These are phyloP conservation scores for Mimachlamys varia DNA, from an alignment of 2,888 invertebrate genomes.

Conservation along the genomic window DNA sequence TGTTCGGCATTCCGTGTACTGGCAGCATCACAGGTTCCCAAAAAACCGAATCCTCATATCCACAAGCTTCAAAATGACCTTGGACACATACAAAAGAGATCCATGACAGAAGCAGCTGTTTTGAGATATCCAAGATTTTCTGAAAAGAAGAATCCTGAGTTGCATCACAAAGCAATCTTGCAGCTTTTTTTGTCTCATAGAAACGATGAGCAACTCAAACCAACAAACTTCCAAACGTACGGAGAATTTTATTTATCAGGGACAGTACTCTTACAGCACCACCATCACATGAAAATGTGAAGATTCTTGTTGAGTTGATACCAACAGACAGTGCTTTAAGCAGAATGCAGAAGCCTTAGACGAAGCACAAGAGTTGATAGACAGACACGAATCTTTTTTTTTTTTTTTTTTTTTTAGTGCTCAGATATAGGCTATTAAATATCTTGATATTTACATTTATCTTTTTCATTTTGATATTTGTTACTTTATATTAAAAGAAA, in stretches of 20 bases:
- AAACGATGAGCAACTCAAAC: slow-evolving; percentile 46
- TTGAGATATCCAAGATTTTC: slow-evolving; percentile 43
- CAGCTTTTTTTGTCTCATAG: slow-evolving; percentile 45
- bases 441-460: too few species aligned
- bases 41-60: slow-evolving; percentile 28
- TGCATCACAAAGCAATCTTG: slow-evolving; percentile 37
- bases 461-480: too few species aligned
- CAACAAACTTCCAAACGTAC: slow-evolving; percentile 35
- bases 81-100: slow-evolving; percentile 47
- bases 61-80: slow-evolving; percentile 44
- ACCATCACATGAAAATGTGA: background rate
- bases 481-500: too few species aligned
- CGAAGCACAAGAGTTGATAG: slow-evolving; percentile 38
- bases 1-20: slow-evolving; percentile 50
- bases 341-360: slow-evolving; percentile 43
- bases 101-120: slow-evolving; percentile 20
- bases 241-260: slow-evolving; percentile 49
- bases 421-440: too few species aligned
- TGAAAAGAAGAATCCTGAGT: background rate
- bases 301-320: slow-evolving; percentile 45
- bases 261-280: background rate
- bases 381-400: slow-evolving; percentile 40
- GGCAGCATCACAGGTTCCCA: slow-evolving; percentile 30
- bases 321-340: slow-evolving; percentile 41
- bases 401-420: too few species aligned